Conservation (phyloP, 2,888 invertebrate genomes). For the Digitonthophagus gazella region DNA sequence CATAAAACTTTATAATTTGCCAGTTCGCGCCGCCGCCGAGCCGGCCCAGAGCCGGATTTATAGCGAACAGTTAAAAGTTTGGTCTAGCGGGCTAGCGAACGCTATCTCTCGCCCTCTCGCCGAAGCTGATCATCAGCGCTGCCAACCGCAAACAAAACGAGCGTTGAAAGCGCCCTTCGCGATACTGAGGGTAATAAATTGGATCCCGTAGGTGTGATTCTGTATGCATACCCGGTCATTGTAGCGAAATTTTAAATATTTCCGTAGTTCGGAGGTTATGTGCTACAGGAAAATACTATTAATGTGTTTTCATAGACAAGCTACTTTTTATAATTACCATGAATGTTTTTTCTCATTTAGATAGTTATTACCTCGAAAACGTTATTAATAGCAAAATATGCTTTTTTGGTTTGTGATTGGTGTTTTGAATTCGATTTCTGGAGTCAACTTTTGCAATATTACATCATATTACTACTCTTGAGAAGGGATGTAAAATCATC, state of each 20-base stretch:
- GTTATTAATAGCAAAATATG: too few species aligned
- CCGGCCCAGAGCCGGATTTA: neutral
- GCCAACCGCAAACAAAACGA: neutral
- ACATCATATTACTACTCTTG: too few species aligned
- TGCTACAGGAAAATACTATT: too few species aligned
- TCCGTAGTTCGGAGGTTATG: too few species aligned
- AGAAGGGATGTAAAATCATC: too few species aligned
- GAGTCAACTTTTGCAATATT: too few species aligned
- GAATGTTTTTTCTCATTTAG: too few species aligned
- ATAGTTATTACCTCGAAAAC: too few species aligned
- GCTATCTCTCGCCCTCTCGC: neutral
- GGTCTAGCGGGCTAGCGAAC: neutral
- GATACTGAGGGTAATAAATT: neutral
- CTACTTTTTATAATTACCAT: too few species aligned
- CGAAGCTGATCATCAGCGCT: neutral
- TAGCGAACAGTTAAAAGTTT: neutral
- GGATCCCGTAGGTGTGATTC: neutral
- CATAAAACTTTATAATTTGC: neutral
- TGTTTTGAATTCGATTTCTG: too few species aligned
- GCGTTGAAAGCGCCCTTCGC: neutral
- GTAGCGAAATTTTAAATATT: neutral
- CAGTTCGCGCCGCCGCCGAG: neutral
- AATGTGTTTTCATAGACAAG: too few species aligned
- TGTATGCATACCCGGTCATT: neutral
- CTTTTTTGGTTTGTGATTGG: too few species aligned